Evolutionary conservation across 2,888 invertebrate genomes (phyloP), one percentile per base, ranked within the genome.

Genomic region (Coleophora deauratella): DNA sequence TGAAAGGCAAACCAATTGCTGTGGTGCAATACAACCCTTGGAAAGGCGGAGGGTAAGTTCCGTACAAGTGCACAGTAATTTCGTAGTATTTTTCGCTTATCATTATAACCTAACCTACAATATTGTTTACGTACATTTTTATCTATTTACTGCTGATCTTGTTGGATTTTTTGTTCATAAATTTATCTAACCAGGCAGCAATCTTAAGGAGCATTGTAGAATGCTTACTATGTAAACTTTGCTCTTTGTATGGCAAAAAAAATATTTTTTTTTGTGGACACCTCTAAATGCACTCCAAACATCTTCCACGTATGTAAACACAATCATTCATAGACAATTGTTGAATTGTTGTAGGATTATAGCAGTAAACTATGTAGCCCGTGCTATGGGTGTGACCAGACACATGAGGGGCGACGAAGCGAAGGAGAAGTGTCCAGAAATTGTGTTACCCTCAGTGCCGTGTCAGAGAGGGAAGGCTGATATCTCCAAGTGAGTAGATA

Each of bases 11-110:
- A 78, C 99, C 99, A 1, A 90, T 98, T 46, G 98, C 96, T 40
- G 99, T 99, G 3, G 97, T 98, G 0, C 99, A 99, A 70, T 98
- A 98, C 65, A 98, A 96, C 69, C 90, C 91, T 2, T 98, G 95
- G 93, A 90, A 91, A 72, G 96, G 96, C 31, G 98, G 98, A 66
- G 97, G 96, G 97, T 97, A 87, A 81, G 21, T 4, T 21, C 6
- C 21, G 6, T 4, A 21, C 6, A 3, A 4, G 21, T 6, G 21
- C 6, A 3, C 6, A 21, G 21, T 21, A 21, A 6, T 21, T 67
- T 11, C 37, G 13, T 21, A 39, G 40, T 11, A 21, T 21, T 6
- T 6, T 21, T n/a, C n/a, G 21, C 21, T 21, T 21, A 21, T 6
- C 3, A 21, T 4, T 4, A 3, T 21, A 21, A 21, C 21, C 3